Conservation (phyloP, 2,888 invertebrate species). For the Apocheima hispidaria region DNA sequence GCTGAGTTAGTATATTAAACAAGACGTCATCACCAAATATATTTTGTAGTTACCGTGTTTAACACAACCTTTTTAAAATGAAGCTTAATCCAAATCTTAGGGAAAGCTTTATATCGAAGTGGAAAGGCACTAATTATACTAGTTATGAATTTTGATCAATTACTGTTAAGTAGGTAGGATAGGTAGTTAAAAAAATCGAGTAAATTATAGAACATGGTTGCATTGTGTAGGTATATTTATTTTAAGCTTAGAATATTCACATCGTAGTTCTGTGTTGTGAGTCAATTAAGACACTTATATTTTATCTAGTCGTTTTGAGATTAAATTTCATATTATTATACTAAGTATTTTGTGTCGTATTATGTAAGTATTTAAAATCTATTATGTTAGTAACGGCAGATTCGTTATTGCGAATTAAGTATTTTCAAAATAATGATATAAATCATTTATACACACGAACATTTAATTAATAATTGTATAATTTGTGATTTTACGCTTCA, state of each 20-base stretch:
- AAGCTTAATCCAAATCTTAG: slow-evolving; percentile 2
- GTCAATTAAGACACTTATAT: slow-evolving; percentile 70
- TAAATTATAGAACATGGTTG: slow-evolving; percentile 31
- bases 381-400: slow-evolving; percentile 12
- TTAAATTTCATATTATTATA: slow-evolving; percentile 59
- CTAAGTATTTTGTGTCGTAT: slow-evolving; percentile 47
- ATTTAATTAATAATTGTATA: slow-evolving; percentile 6
- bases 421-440: slow-evolving; percentile 29
- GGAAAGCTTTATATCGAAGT: slow-evolving; percentile 20
- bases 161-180: slow-evolving; percentile 40
- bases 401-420: slow-evolving; percentile 50
- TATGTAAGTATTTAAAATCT: slow-evolving; percentile 28
- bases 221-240: slow-evolving; percentile 7
- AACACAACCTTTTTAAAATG: slow-evolving; percentile 26
- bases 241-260: slow-evolving; percentile 40
- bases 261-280: slow-evolving; percentile 68
- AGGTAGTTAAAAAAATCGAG: slow-evolving; percentile 26
- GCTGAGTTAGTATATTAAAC: slow-evolving; percentile 2
- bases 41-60: slow-evolving; percentile 29
- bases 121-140: slow-evolving; percentile 35
- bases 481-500: slow-evolving; percentile 40
- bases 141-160: slow-evolving; percentile 37
- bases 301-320: slow-evolving; percentile 81
- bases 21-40: slow-evolving; percentile 10
- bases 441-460: not conserved